Conservation (phyloP, 92 coral and sea anemone species). For the Porites cylindrica region DNA sequence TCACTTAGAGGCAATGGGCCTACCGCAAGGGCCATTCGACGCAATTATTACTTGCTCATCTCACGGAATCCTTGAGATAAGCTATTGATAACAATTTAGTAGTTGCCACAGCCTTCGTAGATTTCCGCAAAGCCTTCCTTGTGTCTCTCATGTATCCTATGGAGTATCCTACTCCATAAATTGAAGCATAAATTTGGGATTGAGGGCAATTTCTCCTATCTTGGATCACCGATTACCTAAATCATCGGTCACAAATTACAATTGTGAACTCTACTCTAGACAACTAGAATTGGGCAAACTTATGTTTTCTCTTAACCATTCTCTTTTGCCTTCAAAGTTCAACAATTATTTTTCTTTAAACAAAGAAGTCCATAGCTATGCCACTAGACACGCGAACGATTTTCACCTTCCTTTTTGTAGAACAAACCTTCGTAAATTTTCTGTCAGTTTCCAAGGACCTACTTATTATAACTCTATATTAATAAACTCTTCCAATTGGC, state of each 20-base stretch:
- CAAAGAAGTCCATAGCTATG: no score
- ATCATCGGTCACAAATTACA: conserved; percentile 1
- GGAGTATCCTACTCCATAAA: neutral
- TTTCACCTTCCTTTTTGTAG: no score
- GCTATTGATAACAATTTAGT: neutral
- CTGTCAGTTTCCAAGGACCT: no score
- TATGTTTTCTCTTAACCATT: no score
- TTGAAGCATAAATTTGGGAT: neutral
- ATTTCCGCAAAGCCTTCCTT: neutral
- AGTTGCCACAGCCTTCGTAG: neutral
- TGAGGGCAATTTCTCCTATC: neutral
- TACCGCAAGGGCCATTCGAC: conserved; percentile 21
- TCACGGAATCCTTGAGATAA: neutral
- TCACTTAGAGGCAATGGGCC: conserved; percentile 13
- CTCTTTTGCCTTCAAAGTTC: no score
- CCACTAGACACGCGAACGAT: no score
- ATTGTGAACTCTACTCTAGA: neutral
- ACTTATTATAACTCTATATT: no score
- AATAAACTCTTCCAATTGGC: no score
- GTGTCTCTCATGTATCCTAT: neutral
- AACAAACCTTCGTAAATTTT: no score
- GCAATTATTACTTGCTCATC: neutral
- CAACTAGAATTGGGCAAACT: no score
- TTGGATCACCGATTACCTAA: no score
- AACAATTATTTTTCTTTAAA: no score